phyloP scores from a whole-genome alignment of 2,797 vertebrate genomes.

The Echeneis naucrates region DNA sequence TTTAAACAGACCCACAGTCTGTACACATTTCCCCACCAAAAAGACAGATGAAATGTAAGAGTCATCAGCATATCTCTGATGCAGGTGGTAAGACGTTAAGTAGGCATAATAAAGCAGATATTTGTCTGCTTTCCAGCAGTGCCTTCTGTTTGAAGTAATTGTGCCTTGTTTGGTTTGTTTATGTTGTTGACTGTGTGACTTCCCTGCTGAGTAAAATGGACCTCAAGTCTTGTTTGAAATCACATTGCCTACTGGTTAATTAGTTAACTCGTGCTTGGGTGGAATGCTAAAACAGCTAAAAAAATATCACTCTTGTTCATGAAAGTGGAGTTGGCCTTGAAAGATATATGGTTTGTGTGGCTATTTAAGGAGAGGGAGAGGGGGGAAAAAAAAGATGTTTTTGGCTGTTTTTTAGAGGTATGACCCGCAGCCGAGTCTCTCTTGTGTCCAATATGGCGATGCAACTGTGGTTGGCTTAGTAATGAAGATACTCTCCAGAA shows the following conservation, averaged over 20 bases:
- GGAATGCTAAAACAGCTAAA: constrained; percentile 1
- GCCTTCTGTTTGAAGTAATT: constrained; percentile 26
- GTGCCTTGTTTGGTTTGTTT: constrained; percentile 52
- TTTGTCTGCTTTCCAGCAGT: constrained; percentile 13
- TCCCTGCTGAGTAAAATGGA: constrained; percentile 43
- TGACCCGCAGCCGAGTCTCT: constrained; percentile 51
- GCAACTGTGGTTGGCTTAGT: constrained; percentile 55
- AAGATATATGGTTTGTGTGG: constrained; percentile 35
- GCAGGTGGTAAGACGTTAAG: constrained; percentile 11
- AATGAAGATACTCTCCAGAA: constrained; percentile 63
- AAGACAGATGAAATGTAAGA: constrained; percentile 8
- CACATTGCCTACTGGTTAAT: constrained; percentile 36
- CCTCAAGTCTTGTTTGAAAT: constrained; percentile 41
- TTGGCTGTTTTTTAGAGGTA: constrained; percentile 53
- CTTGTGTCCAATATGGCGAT: constrained; percentile 50
- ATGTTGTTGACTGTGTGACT: constrained; percentile 34
- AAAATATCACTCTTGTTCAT: constrained; percentile 16
- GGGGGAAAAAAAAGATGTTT: constrained; percentile 19
- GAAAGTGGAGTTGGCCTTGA: constrained; percentile 14
- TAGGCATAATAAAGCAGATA: constrained; percentile 22
- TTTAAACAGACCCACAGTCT: constrained; percentile 5
- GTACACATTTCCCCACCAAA: not conserved
- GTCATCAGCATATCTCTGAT: not conserved
- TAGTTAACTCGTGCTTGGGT: constrained; percentile 3
- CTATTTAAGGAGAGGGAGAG: constrained; percentile 29